phyloP scores from a whole-genome alignment of 23 tunicate species.

The Diplosoma virens region DNA sequence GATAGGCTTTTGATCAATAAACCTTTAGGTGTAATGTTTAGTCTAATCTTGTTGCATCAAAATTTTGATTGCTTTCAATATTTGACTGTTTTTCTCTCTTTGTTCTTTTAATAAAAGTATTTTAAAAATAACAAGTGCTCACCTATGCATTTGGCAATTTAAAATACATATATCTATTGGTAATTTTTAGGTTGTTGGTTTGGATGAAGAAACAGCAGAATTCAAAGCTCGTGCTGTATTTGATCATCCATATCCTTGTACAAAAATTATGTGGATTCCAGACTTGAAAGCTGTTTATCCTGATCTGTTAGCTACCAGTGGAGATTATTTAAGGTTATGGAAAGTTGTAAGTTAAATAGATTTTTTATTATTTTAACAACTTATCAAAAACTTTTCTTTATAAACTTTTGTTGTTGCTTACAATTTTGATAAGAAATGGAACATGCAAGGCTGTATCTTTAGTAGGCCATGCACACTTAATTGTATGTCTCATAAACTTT shows the following conservation, averaged over 20 bases:
- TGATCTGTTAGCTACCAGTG: constrained; percentile 95
- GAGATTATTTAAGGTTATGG: constrained; percentile 97
- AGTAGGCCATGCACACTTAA: too few species aligned
- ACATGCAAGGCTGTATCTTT: too few species aligned
- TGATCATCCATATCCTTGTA: constrained; percentile 98
- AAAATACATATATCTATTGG: not conserved
- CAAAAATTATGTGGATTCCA: constrained; percentile 98
- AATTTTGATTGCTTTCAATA: too few species aligned
- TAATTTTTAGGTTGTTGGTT: constrained; percentile 63
- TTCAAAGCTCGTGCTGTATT: constrained; percentile 70
- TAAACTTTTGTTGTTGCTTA: too few species aligned
- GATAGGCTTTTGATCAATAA: too few species aligned
- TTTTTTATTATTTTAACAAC: not conserved
- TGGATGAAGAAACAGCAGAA: constrained; percentile 86
- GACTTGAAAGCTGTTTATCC: constrained; percentile 80
- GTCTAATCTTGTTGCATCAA: too few species aligned
- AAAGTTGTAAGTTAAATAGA: constrained; percentile 46
- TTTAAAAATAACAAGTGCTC: not conserved
- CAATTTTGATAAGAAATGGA: too few species aligned
- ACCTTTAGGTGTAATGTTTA: too few species aligned
- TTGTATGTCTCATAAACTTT: too few species aligned
- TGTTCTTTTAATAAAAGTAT: too few species aligned
- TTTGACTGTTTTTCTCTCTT: too few species aligned
- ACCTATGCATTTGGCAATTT: not conserved
- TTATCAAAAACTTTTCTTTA: too few species aligned